phyloP scores from a whole-genome alignment of 2,888 invertebrate species.

The Hydropsyche betteni region DNA sequence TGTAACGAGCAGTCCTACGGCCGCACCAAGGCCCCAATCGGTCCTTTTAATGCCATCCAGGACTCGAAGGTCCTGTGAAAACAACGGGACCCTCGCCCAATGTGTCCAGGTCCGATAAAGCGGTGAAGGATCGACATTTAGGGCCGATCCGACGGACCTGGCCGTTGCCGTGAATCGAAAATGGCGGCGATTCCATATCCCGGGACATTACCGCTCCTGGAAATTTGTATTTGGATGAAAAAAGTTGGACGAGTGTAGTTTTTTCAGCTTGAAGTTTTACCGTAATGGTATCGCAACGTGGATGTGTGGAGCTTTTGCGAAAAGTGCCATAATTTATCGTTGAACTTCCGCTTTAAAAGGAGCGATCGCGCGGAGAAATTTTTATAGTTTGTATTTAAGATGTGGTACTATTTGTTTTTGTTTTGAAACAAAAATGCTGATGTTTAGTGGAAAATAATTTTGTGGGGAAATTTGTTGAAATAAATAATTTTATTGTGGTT shows the following conservation, averaged over 20 bases:
- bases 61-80: background rate
- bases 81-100: conserved; percentile 1
- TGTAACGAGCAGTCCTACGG: background rate
- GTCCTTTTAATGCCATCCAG: conserved; percentile 2
- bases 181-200: conserved; percentile 29
- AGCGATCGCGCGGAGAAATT: no score
- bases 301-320: no score
- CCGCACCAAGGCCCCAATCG: background rate
- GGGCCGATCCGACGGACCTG: conserved; percentile 8
- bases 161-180: background rate
- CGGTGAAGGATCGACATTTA: conserved; percentile 22
- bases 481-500: no score
- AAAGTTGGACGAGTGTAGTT: conserved; percentile 8
- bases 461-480: no score
- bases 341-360: no score
- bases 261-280: background rate
- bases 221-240: conserved; percentile 9
- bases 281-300: background rate
- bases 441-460: no score
- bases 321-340: no score
- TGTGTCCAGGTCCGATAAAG: conserved; percentile 2
- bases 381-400: no score
- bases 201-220: background rate
- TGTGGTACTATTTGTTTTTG: no score
- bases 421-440: no score